Evolutionary conservation across 1,140 invertebrate species (phyloP).

Genomic region (Dufourea novaeangliae): DNA sequence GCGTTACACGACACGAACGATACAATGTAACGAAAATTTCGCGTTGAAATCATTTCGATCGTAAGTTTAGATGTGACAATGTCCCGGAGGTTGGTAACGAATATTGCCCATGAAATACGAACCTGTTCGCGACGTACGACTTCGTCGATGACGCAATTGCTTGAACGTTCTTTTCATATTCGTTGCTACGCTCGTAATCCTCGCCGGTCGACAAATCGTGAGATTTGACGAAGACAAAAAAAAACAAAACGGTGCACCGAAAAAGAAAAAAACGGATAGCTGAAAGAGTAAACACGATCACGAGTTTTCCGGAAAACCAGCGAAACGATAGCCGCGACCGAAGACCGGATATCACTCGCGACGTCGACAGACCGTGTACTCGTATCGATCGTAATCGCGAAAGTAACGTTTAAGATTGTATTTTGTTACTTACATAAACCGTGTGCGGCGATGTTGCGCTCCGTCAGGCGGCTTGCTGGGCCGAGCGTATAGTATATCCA

Average conservation of each 20-base stretch:
- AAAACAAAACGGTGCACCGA: not conserved
- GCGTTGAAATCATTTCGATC: not conserved
- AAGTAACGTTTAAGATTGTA: conserved; percentile 28
- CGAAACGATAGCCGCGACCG: conserved; percentile 41
- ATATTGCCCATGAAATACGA: conserved; percentile 6
- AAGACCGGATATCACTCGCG: conserved; percentile 24
- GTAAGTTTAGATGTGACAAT: not conserved
- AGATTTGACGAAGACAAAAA: not conserved
- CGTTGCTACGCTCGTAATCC: not conserved
- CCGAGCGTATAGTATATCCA: conserved; percentile 42
- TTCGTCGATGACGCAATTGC: conserved; percentile 26
- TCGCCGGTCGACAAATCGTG: not conserved
- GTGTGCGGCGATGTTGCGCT: conserved; percentile 30
- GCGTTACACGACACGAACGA: not conserved
- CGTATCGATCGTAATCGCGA: conserved; percentile 44
- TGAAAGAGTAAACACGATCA: not conserved
- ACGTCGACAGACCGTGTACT: conserved; percentile 29
- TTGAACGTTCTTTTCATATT: conserved; percentile 7
- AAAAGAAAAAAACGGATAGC: not conserved
- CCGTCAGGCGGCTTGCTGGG: conserved; percentile 33
- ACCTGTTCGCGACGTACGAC: conserved; percentile 1
- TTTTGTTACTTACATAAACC: conserved; percentile 42
- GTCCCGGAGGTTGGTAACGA: conserved; percentile 10
- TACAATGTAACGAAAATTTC: not conserved
- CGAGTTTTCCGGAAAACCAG: conserved; percentile 10